Conservation (phyloP, 1,140 invertebrate genomes). For the Penaeus japonicus region DNA sequence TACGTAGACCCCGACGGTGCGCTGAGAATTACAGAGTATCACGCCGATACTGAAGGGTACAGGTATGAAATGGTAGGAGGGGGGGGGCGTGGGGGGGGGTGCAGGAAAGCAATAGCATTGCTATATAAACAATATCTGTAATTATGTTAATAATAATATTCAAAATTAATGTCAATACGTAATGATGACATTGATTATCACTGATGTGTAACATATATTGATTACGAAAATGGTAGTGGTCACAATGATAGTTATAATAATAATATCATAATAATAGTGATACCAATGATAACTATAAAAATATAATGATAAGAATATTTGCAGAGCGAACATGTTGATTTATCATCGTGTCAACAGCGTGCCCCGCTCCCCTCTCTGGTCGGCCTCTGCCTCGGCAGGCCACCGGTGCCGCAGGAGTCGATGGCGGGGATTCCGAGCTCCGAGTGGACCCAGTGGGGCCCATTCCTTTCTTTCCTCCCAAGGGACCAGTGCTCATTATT, state of each 20-base stretch:
- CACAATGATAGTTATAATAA: too few relatives aligned
- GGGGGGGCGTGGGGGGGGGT: too few relatives aligned
- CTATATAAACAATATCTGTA: not conserved
- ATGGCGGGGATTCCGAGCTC: too few relatives aligned
- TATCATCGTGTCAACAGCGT: slow-evolving; percentile 22
- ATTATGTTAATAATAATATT: too few relatives aligned
- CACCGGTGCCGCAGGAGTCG: not conserved
- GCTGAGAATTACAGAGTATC: slow-evolving; percentile 30
- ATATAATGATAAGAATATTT: not conserved
- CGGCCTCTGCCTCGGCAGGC: slow-evolving; percentile 15
- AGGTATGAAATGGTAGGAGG: not conserved
- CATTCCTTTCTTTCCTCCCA: slow-evolving; percentile 20
- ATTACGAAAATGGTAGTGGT: too few relatives aligned
- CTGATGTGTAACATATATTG: too few relatives aligned
- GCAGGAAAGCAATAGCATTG: not conserved
- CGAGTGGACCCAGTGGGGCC: slow-evolving; percentile 2
- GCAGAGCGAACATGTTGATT: slow-evolving; percentile 38
- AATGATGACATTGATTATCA: too few relatives aligned
- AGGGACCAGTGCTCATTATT: not conserved
- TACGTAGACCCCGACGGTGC: slow-evolving; percentile 41
- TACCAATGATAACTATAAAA: not conserved
- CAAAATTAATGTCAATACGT: too few relatives aligned
- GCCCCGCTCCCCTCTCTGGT: slow-evolving; percentile 23
- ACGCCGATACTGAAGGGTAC: slow-evolving; percentile 30
- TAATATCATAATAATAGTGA: too few relatives aligned